Conservation (phyloP, 2,113 vertebrate genomes). For the Mustela nigripes region DNA sequence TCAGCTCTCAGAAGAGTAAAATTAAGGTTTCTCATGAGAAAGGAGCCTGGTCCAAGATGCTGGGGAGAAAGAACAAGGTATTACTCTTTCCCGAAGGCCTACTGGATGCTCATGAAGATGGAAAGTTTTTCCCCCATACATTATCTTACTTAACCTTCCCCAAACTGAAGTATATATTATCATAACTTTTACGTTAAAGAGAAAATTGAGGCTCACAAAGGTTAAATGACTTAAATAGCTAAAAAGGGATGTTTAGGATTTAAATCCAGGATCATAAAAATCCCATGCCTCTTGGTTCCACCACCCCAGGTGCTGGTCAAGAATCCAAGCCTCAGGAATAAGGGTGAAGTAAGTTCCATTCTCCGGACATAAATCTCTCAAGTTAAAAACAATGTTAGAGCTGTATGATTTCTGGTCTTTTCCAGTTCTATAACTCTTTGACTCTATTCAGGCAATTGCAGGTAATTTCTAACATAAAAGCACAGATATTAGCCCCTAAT, state of each 20-base stretch:
- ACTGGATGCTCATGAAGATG: neutral
- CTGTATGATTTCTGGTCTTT: neutral
- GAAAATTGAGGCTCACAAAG: neutral
- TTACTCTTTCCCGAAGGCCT: neutral
- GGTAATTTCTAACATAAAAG: neutral
- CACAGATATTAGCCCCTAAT: accelerated
- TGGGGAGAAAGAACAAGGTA: neutral
- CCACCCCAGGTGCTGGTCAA: neutral
- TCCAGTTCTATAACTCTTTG: neutral
- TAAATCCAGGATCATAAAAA: neutral
- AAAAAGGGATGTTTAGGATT: neutral
- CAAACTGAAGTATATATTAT: neutral
- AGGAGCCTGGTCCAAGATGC: neutral
- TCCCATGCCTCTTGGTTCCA: neutral
- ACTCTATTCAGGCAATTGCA: neutral
- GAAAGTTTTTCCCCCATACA: neutral
- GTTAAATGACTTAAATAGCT: neutral
- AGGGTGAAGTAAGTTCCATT: neutral
- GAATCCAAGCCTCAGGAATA: neutral
- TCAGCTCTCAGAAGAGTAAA: neutral
- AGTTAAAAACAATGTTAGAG: neutral
- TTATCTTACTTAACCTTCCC: neutral
- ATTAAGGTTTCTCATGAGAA: neutral
- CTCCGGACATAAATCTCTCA: neutral
- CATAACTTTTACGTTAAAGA: neutral